Percentiles rank a stretch among this genome's conserved stretches.
Evolutionary conservation across 2,797 vertebrate species (phyloP).

Genomic region (Pangasius larnaudii): DNA sequence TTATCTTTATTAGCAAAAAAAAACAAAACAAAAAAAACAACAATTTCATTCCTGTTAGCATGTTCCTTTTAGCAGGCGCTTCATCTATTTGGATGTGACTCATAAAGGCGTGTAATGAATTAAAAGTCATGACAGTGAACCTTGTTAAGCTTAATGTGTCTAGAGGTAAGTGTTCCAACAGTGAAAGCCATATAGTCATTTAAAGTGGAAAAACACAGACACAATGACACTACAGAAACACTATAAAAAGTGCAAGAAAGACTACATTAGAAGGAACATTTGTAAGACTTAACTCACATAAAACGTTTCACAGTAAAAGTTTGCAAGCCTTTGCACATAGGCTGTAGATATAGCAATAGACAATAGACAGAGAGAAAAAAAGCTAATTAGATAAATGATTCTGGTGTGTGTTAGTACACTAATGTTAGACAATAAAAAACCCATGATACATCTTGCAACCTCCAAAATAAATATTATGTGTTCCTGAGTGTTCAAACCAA

Average conservation of each 20-base stretch:
- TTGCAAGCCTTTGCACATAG: neutral
- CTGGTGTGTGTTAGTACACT: neutral
- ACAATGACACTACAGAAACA: neutral
- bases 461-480: neutral
- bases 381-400: neutral
- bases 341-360: neutral
- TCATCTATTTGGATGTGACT: neutral
- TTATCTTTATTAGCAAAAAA: neutral
- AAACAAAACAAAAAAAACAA: neutral
- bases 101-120: neutral
- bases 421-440: constrained; percentile 4
- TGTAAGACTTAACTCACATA: neutral
- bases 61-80: neutral
- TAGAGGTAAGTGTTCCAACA: neutral
- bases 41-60: neutral
- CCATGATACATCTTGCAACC: neutral
- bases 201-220: constrained; percentile 13
- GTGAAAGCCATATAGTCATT: neutral
- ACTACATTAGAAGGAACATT: neutral
- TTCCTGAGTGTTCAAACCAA: constrained; percentile 4
- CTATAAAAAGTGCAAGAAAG: neutral
- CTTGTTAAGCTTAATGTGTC: neutral
- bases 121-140: neutral
- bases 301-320: neutral
- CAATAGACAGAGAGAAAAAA: neutral